A percentile compares a stretch with the other conserved stretches of the same genome.
phyloP scores from a whole-genome alignment of 2,797 vertebrate species.

The Tinamus major region DNA sequence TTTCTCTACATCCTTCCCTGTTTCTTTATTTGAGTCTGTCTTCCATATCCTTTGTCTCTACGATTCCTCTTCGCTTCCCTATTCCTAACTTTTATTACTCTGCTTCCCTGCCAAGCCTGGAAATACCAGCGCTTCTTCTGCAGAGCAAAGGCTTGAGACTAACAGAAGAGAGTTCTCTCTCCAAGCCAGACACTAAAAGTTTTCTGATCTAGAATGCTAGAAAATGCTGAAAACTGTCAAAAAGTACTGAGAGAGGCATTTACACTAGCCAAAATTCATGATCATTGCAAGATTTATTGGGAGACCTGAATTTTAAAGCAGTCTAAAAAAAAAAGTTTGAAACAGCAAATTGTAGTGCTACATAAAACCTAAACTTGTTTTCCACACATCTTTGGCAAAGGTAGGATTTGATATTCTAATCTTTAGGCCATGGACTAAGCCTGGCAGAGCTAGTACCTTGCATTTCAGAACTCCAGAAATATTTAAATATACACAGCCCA shows the following conservation, averaged over 20 bases:
- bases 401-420: not conserved
- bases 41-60: not conserved
- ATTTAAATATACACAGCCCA: not conserved
- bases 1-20: not conserved
- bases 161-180: not conserved
- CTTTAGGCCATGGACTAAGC: not conserved
- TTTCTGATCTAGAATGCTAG: not conserved
- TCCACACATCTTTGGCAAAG: not conserved
- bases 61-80: not conserved
- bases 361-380: not conserved
- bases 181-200: not conserved
- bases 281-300: not conserved
- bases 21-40: not conserved
- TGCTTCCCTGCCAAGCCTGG: rapidly evolving
- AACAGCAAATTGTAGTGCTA: not conserved
- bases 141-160: not conserved
- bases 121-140: not conserved
- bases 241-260: not conserved
- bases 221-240: not conserved
- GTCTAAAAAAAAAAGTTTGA: not conserved
- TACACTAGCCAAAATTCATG: not conserved
- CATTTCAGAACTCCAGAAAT: not conserved
- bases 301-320: not conserved
- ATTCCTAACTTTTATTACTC: not conserved
- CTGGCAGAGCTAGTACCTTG: not conserved